phyloP scores from a whole-genome alignment of 2,797 vertebrate species.

The Sebastes diaconus region DNA sequence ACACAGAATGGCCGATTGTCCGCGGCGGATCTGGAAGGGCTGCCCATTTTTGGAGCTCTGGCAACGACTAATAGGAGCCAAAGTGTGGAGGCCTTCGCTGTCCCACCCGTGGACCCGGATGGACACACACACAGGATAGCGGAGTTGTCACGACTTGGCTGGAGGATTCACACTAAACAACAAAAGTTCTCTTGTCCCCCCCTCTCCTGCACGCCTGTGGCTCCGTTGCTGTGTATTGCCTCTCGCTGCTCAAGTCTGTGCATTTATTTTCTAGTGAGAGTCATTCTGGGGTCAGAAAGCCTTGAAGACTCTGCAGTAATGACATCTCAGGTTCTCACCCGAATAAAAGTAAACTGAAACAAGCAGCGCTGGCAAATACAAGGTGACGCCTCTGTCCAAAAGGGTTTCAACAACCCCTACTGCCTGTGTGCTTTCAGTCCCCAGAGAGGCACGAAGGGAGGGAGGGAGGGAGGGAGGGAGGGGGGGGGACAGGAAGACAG shows the following conservation, averaged over 20 bases:
- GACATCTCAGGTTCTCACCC: conserved; percentile 41
- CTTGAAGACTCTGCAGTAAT: conserved; percentile 48
- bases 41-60: conserved; percentile 83
- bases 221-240: conserved; percentile 23
- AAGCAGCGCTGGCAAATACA: conserved; percentile 40
- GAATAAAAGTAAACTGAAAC: conserved; percentile 51
- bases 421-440: conserved; percentile 44
- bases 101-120: conserved; percentile 65
- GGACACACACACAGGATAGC: conserved; percentile 63
- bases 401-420: conserved; percentile 41
- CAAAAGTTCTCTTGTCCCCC: conserved; percentile 69
- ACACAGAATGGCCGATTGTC: conserved; percentile 83
- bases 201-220: conserved; percentile 18
- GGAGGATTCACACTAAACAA: conserved; percentile 63
- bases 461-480: no score
- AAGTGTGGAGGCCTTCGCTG: conserved; percentile 66
- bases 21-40: conserved; percentile 79
- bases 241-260: conserved; percentile 7
- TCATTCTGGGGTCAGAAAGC: conserved; percentile 51
- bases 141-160: conserved; percentile 70
- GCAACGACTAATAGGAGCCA: conserved; percentile 69
- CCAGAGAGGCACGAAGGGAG: not conserved
- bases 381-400: conserved; percentile 57
- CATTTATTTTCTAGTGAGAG: conserved; percentile 21
- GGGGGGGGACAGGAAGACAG: not conserved